These are phyloP conservation scores for Apodemia hepburni DNA, from an alignment of 2,888 invertebrate genomes.

Conservation along the genomic window DNA sequence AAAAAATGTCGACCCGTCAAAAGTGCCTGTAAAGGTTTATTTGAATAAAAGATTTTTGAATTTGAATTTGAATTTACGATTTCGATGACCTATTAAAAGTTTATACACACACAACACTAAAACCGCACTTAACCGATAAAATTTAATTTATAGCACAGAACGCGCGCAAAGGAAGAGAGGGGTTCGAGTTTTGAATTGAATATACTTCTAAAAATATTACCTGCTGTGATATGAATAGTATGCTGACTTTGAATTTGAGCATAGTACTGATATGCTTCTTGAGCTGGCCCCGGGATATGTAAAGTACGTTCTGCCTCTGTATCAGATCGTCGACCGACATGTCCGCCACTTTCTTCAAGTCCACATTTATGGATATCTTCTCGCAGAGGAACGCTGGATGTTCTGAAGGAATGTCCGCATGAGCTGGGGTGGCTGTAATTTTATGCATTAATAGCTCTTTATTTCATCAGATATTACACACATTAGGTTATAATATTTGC, in stretches of 20 bases:
- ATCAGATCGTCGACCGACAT: constrained; percentile 93
- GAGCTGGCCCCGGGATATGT: constrained; percentile 91
- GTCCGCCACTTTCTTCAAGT: constrained; percentile 93
- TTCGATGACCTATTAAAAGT: no score
- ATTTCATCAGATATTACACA: no score
- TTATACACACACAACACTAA: no score
- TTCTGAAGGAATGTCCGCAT: constrained; percentile 82
- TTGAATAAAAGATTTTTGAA: no score
- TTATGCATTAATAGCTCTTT: no score
- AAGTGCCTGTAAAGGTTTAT: background rate
- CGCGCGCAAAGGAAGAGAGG: no score
- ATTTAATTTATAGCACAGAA: no score
- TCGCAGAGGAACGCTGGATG: constrained; percentile 96
- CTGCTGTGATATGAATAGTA: constrained; percentile 95
- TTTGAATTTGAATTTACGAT: no score
- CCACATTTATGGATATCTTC: constrained; percentile 93
- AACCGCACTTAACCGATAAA: no score
- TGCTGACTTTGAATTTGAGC: constrained; percentile 93
- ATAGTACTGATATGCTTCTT: constrained; percentile 96
- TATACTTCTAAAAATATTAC: constrained; percentile 51
- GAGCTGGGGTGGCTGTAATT: constrained; percentile 39
- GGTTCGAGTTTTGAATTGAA: no score
- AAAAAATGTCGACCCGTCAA: no score
- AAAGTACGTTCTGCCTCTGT: constrained; percentile 90
- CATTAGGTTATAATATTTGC: no score